Base-by-base conservation (phyloP, 1,140 invertebrate genomes). In the Drosophila busckii region DNA sequence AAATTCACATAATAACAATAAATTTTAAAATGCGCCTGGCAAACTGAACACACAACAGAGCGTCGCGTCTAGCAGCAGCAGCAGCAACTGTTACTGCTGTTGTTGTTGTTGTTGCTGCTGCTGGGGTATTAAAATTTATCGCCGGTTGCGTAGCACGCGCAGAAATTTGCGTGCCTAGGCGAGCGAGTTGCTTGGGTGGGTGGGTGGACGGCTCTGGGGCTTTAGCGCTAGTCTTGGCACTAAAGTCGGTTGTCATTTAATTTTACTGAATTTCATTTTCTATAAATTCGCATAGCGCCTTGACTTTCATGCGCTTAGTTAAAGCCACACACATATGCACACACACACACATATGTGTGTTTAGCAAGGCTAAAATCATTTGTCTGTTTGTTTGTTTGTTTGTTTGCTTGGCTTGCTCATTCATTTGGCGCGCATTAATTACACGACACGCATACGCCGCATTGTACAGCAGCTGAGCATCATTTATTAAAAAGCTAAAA, bases 1-100 rank as follows among this genome's bases (percentile, higher is more conserved):
- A 83, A 83, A 83, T 83, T 83, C 76, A 76, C 76, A 83, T 83
- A 83, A 83, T 83, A 83, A 83, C 76, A 83, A 83, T 83, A 83
- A 83, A 83, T 83, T 83, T 61, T 71, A 59, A 67, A 80, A 73
- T 73, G 73, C 68, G 73, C 55, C 70, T 68, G 58, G 28, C 65
- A 48, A 69, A 40, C 63, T 46, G 25, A 34, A n/a, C n/a, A n/a
- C n/a, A n/a, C n/a, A n/a, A n/a, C n/a, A n/a, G n/a, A n/a, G n/a
- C n/a, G n/a, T n/a, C n/a, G n/a, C n/a, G n/a, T n/a, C n/a, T n/a
- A n/a, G 28, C 25, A 1, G 7, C 10, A 15, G 10, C 2, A 1
- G 40, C 26, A 29, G 10, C 4, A 15, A 9, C 16, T 15, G 10
- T 23, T 12, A 20, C 16, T 19, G 23, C 4, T 15, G 23, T n/a